Percentiles rank a stretch among this genome's conserved stretches.
Conservation (phyloP, 2,113 vertebrate species). For the Pardalotus punctatus region DNA sequence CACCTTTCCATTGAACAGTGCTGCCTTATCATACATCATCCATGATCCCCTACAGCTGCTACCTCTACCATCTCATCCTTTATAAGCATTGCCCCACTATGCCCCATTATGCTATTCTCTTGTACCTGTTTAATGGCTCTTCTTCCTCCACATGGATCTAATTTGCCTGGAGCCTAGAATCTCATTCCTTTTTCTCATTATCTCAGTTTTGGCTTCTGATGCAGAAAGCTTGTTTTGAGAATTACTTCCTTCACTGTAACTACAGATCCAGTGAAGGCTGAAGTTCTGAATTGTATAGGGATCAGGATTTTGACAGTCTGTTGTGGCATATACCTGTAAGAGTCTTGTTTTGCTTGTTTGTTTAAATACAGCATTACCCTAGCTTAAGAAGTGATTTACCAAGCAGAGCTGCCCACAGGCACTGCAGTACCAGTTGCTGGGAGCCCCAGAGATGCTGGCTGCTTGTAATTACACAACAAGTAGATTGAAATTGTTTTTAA, state of each 20-base stretch:
- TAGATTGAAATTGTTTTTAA: background rate
- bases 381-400: background rate
- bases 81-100: background rate
- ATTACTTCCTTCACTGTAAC: background rate
- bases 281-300: background rate
- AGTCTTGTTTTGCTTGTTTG: background rate
- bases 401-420: background rate
- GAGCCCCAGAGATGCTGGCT: background rate
- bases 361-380: conserved; percentile 15
- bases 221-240: background rate
- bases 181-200: background rate
- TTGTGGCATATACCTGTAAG: background rate
- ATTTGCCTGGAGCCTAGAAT: background rate
- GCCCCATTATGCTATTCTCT: background rate
- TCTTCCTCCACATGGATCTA: background rate
- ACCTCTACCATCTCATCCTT: background rate
- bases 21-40: background rate
- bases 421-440: background rate
- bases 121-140: background rate
- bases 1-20: background rate
- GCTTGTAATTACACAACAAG: background rate
- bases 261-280: background rate
- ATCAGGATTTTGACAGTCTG: background rate
- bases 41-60: background rate
- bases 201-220: background rate